Base-by-base conservation (phyloP, 2,113 vertebrate species). In the Corythornis madagascariensis region DNA sequence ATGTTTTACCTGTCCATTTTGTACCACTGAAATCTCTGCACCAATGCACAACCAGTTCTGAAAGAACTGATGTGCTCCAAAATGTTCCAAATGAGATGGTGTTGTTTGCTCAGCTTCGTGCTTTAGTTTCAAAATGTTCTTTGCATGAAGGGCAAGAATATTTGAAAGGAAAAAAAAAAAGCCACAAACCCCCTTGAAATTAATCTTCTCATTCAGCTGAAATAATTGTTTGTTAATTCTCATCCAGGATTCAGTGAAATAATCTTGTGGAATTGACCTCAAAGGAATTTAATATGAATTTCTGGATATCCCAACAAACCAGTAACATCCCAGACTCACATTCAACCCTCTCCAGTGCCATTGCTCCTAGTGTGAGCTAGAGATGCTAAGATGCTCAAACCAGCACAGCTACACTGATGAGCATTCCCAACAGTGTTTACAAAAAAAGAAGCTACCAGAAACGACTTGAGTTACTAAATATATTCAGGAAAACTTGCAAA, bases 391-490 rank as follows among this genome's bases (percentile, higher is more conserved):
- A 77, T 50, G 74, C 77, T 71, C 71, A 78, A 88, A 93, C 53
- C 48, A 83, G 61, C 0, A 0, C 69, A 59, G 61, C 72, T 67
- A 79, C 38, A n/a, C 33, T 86, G 81, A 60, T 6, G 69, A 75
- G 48, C 72, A 45, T 69, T 93, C 83, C 65, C 83, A 78, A 31
- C 1, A 14, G 10, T 40, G 21, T 33, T 53, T 71, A 86, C 31
- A 86, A 83, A 91, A 79, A 92, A 70, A 7, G 31, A 71, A 11
- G 48, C 43, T 21, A 86, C 48, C 74, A 91, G 70, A 89, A 95
- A 87, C 81, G 94, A 92, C 50, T 89, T 16, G 40, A 86, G 83
- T 91, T 95, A 85, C 92, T 94, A 94, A 93, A 96, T 89, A 92
- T 92, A 92, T 21, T 67, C 71, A 63, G 33, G 24, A 90, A 92